These are phyloP conservation scores for Cynoglossus semilaevis DNA, from an alignment of 2,113 vertebrate genomes.

Conservation along the genomic window DNA sequence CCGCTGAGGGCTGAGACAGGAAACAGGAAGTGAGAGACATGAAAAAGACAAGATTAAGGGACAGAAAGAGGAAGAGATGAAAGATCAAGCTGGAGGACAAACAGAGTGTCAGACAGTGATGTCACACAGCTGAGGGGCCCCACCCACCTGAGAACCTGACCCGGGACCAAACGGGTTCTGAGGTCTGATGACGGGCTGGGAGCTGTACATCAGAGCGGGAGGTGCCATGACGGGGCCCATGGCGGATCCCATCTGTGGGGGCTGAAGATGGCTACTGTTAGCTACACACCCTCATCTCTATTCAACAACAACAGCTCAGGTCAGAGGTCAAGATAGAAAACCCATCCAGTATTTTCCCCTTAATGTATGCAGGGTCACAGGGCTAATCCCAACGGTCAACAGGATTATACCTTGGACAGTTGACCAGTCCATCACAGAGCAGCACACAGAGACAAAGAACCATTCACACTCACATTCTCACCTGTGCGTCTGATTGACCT, in stretches of 20 bases:
- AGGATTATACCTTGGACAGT: no score
- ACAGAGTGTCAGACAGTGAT: constrained; percentile 4
- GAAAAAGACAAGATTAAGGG: constrained; percentile 59
- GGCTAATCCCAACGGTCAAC: no score
- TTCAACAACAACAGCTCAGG: no score
- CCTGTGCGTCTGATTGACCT: no score
- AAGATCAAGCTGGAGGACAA: constrained; percentile 41
- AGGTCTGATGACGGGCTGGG: constrained; percentile 94
- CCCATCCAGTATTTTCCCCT: no score
- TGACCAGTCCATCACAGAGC: no score
- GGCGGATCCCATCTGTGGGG: constrained; percentile 85
- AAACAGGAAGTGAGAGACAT: constrained; percentile 81
- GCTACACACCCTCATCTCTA: no score
- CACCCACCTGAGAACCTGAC: constrained; percentile 91
- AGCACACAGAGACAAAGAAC: no score
- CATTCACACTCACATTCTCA: no score
- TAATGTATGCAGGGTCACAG: no score
- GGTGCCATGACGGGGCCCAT: constrained; percentile 84
- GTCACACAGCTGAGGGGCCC: neutral
- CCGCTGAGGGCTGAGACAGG: constrained; percentile 93
- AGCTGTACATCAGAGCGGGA: constrained; percentile 92
- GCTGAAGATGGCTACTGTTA: constrained; percentile 60
- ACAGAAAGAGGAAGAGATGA: constrained; percentile 76
- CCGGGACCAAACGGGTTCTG: constrained; percentile 96
- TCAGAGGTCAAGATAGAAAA: no score